Evolutionary conservation across 2,797 vertebrate species (phyloP).

Genomic region (Serranus cabrilla): DNA sequence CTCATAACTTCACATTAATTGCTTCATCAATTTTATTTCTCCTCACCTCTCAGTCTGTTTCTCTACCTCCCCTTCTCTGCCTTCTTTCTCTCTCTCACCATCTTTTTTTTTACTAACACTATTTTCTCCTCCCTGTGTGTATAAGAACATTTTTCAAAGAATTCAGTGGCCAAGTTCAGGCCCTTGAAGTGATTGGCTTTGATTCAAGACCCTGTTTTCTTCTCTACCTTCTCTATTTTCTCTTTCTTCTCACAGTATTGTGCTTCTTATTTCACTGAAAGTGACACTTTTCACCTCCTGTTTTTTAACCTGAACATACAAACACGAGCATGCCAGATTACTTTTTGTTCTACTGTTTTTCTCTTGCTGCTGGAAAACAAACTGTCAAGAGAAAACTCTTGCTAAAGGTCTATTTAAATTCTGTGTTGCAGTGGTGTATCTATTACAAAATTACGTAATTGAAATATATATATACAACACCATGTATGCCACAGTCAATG

Average conservation of each 20-base stretch:
- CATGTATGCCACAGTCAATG: neutral
- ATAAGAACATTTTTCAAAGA: constrained; percentile 71
- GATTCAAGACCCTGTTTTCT: constrained; percentile 72
- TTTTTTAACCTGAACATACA: constrained; percentile 19
- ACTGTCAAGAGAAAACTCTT: neutral
- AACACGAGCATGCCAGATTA: constrained; percentile 10
- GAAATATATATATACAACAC: constrained; percentile 9
- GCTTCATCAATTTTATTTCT: constrained; percentile 46
- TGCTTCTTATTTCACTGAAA: constrained; percentile 27
- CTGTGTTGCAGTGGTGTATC: neutral
- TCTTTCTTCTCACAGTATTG: constrained; percentile 28
- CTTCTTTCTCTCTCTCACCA: constrained; percentile 9
- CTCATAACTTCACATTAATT: constrained; percentile 47
- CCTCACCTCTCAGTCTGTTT: constrained; percentile 33
- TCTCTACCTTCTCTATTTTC: constrained; percentile 35
- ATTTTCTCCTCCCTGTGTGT: constrained; percentile 61
- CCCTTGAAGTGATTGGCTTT: constrained; percentile 78
- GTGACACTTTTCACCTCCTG: constrained; percentile 38
- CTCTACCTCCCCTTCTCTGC: constrained; percentile 17
- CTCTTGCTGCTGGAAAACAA: neutral
- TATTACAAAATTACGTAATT: constrained; percentile 5
- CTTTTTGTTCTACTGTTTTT: constrained; percentile 18
- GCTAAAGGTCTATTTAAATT: neutral
- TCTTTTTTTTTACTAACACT: constrained; percentile 28
- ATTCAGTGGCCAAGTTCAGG: constrained; percentile 72